Percentiles rank a stretch among this genome's conserved stretches.
Conservation (phyloP, 2,113 vertebrate genomes). For the Chaetodon trifascialis region DNA sequence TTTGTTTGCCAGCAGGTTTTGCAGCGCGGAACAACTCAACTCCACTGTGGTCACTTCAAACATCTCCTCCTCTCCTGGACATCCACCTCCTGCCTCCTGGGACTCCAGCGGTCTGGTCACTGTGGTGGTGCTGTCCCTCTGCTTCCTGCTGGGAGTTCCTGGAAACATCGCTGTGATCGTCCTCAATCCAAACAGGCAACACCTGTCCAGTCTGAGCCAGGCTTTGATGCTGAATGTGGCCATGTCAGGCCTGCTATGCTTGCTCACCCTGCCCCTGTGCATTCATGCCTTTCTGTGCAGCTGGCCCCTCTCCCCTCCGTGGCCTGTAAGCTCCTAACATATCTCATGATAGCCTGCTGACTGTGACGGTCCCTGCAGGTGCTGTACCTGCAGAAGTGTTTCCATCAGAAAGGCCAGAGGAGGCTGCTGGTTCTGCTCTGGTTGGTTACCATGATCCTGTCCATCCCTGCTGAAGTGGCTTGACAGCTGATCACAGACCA, state of each 20-base stretch:
- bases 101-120: not conserved
- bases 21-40: constrained; percentile 31
- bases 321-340: constrained; percentile 23
- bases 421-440: constrained; percentile 44
- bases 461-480: constrained; percentile 20
- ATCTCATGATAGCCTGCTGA: constrained; percentile 12
- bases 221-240: constrained; percentile 55
- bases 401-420: not conserved
- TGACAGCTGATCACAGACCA: not conserved
- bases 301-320: constrained; percentile 28
- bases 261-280: constrained; percentile 42
- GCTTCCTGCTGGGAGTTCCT: constrained; percentile 52
- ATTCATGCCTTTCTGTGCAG: constrained; percentile 22
- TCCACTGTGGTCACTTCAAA: not conserved
- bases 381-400: not conserved
- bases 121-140: constrained; percentile 9
- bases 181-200: constrained; percentile 33
- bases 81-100: not conserved
- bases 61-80: constrained; percentile 18
- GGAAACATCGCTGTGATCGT: constrained; percentile 48
- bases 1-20: not conserved
- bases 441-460: constrained; percentile 21
- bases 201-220: constrained; percentile 46
- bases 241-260: constrained; percentile 45
- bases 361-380: constrained; percentile 50